These are phyloP conservation scores for Balaenoptera acutorostrata DNA, from an alignment of 2,113 vertebrate genomes.

Conservation along the genomic window DNA sequence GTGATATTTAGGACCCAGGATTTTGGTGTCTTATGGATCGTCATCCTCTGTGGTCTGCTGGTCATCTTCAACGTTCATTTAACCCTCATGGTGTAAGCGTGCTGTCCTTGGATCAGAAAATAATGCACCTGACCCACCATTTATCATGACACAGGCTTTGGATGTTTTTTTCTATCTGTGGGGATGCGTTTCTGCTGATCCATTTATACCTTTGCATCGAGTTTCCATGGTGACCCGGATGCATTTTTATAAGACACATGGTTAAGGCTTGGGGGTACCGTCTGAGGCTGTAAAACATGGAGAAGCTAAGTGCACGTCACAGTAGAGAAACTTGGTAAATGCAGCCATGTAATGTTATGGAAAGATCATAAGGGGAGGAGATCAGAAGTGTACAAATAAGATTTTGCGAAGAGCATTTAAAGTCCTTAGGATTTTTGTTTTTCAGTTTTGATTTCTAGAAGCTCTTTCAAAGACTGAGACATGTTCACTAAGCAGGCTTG, in stretches of 20 bases:
- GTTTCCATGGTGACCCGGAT: conserved; percentile 11
- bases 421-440: neutral
- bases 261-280: neutral
- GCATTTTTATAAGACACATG: conserved; percentile 1
- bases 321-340: neutral
- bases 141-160: neutral
- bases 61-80: neutral
- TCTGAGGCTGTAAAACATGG: neutral
- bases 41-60: neutral
- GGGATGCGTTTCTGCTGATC: neutral
- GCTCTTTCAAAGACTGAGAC: neutral
- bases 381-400: neutral
- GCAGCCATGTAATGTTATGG: neutral
- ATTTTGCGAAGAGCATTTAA: neutral
- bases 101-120: neutral
- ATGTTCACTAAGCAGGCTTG: neutral
- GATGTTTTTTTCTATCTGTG: neutral
- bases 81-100: neutral
- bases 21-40: neutral
- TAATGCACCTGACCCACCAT: neutral
- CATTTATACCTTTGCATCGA: neutral
- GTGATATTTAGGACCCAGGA: neutral
- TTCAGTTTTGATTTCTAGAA: neutral
- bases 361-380: neutral
- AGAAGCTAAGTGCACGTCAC: neutral